A percentile compares a stretch with the other conserved stretches of the same genome.
Evolutionary conservation across 2,797 vertebrate species (phyloP).

Genomic region (Coendou prehensilis): DNA sequence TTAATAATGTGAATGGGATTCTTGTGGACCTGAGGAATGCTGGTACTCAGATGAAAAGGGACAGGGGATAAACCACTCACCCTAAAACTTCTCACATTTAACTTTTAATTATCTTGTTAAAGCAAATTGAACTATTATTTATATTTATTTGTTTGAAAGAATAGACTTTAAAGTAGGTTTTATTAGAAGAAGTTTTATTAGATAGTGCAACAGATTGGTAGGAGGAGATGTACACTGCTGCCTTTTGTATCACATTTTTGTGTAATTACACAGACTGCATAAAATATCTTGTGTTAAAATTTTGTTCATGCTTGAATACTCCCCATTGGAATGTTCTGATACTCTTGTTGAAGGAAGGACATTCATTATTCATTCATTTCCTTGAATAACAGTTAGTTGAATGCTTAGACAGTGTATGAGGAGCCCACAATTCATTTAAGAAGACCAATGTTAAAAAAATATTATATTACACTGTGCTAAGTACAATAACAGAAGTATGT

Average conservation of each 20-base stretch:
- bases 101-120: conserved; percentile 4
- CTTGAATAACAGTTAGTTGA: background rate
- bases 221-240: background rate
- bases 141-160: conserved; percentile 22
- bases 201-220: background rate
- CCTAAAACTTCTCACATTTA: background rate
- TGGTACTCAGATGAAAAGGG: background rate
- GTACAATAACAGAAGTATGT: background rate
- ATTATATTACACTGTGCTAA: background rate
- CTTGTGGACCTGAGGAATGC: background rate
- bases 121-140: background rate
- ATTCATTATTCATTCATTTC: conserved; percentile 23
- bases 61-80: background rate
- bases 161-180: background rate
- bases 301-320: conserved; percentile 35
- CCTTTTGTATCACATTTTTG: background rate
- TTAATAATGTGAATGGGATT: background rate
- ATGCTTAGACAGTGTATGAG: background rate
- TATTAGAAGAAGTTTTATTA: background rate
- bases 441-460: conserved; percentile 25
- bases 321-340: background rate
- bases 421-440: background rate
- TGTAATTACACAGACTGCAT: background rate
- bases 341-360: background rate
- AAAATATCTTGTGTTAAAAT: conserved; percentile 6